phyloP scores from a whole-genome alignment of 2,888 invertebrate species.

The Calameuta pallipes region DNA sequence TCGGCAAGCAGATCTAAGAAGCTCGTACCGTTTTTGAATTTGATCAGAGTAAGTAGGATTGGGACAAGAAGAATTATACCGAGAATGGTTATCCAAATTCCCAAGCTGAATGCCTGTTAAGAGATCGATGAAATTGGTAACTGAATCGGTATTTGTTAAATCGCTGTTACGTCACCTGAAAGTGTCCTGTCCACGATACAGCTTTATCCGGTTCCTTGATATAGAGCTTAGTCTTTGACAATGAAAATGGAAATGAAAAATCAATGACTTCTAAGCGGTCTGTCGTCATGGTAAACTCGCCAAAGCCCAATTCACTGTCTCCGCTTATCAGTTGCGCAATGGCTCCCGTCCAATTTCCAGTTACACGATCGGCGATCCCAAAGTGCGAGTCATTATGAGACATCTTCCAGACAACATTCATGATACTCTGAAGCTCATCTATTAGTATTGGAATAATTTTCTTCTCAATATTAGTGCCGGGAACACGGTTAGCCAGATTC shows the following conservation, averaged over 20 bases:
- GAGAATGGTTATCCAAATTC: slow-evolving; percentile 17
- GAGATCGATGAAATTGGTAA: neutral
- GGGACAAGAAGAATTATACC: slow-evolving; percentile 10
- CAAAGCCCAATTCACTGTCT: slow-evolving; percentile 33
- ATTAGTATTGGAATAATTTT: no score
- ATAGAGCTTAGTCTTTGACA: slow-evolving; percentile 21
- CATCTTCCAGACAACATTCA: neutral
- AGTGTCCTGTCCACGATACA: slow-evolving; percentile 40
- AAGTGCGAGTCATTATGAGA: slow-evolving; percentile 16
- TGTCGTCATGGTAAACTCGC: slow-evolving; percentile 40
- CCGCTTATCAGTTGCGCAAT: slow-evolving; percentile 26
- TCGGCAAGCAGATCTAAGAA: slow-evolving; percentile 6
- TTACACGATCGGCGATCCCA: neutral
- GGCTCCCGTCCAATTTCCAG: slow-evolving; percentile 35
- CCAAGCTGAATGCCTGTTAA: slow-evolving; percentile 10
- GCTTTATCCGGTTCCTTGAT: slow-evolving; percentile 24
- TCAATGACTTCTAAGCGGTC: slow-evolving; percentile 33
- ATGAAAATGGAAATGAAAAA: slow-evolving; percentile 35
- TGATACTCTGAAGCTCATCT: no score
- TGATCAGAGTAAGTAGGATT: slow-evolving; percentile 12
- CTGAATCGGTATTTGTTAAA: no score
- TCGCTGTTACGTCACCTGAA: slow-evolving; percentile 24
- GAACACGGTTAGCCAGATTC: no score
- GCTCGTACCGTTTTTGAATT: neutral
- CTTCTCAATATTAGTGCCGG: no score